Percentiles rank a stretch among this genome's conserved stretches.
Conservation (phyloP, 2,888 invertebrate genomes). For the Cheilosia urbana region DNA sequence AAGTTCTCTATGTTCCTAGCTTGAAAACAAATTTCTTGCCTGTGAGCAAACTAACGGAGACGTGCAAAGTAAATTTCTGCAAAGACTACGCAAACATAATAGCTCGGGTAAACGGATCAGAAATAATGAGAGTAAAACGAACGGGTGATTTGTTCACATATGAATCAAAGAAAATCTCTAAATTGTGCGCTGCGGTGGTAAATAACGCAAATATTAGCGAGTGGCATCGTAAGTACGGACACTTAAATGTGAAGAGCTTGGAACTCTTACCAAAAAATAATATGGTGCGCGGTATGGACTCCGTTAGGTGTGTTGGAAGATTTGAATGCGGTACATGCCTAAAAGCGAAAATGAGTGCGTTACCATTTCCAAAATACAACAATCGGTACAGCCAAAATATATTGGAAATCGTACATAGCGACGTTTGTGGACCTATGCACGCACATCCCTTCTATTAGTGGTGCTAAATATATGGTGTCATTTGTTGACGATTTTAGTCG, state of each 20-base stretch:
- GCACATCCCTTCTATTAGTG: constrained; percentile 45
- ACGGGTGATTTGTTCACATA: constrained; percentile 18
- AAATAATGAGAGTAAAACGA: constrained; percentile 3
- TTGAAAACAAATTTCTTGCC: constrained; percentile 34
- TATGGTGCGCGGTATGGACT: constrained; percentile 20
- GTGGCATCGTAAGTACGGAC: constrained; percentile 27
- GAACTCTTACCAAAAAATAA: constrained; percentile 19
- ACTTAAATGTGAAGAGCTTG: constrained; percentile 41
- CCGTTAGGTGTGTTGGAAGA: background rate
- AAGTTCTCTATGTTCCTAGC: constrained; percentile 33
- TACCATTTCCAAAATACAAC: constrained; percentile 3
- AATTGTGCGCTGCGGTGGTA: background rate
- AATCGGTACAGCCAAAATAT: background rate
- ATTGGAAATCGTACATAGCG: constrained; percentile 15
- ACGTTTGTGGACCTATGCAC: constrained; percentile 58
- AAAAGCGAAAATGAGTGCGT: constrained; percentile 31
- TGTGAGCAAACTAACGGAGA: constrained; percentile 34
- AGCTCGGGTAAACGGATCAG: background rate
- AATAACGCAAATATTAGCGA: constrained; percentile 10
- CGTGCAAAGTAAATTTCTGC: constrained; percentile 31
- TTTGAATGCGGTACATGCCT: constrained; percentile 17
- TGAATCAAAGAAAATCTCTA: background rate
- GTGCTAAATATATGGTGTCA: constrained; percentile 43
- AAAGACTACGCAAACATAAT: constrained; percentile 15
- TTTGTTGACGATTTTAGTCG: constrained; percentile 45